Evolutionary conservation across 2,888 invertebrate species (phyloP).

Genomic region (Morpho achilles): DNA sequence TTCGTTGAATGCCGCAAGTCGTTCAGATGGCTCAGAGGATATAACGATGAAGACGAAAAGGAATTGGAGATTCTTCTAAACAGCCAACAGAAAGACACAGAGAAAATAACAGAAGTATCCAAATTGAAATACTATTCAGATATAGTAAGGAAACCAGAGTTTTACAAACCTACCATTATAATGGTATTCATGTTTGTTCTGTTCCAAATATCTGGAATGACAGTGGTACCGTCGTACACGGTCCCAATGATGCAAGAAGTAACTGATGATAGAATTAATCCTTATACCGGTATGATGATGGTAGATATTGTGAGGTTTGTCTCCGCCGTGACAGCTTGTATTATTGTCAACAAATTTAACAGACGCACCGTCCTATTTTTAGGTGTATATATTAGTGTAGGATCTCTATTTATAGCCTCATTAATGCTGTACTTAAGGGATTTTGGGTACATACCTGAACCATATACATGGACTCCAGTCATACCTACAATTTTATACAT

Average conservation of each 20-base stretch:
- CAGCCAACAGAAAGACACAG: slow-evolving; percentile 53
- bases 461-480: slow-evolving; percentile 66
- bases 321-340: slow-evolving; percentile 80
- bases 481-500: slow-evolving; percentile 76
- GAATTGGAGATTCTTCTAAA: slow-evolving; percentile 69
- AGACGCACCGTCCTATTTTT: slow-evolving; percentile 80
- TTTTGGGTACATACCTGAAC: slow-evolving; percentile 47
- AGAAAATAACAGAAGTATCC: slow-evolving; percentile 46
- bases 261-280: slow-evolving; percentile 77
- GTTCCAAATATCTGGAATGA: slow-evolving; percentile 84
- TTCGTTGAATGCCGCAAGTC: slow-evolving; percentile 76
- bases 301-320: slow-evolving; percentile 81
- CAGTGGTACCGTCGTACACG: slow-evolving; percentile 84
- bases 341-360: slow-evolving; percentile 78
- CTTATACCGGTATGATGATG: slow-evolving; percentile 81
- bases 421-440: slow-evolving; percentile 59
- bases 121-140: slow-evolving; percentile 49
- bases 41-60: slow-evolving; percentile 55
- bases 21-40: slow-evolving; percentile 80
- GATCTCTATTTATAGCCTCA: slow-evolving; percentile 74
- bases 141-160: slow-evolving; percentile 64
- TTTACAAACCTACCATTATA: slow-evolving; percentile 80
- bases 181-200: slow-evolving; percentile 83
- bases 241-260: slow-evolving; percentile 81
- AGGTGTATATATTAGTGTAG: slow-evolving; percentile 79